phyloP scores from a whole-genome alignment of 2,888 invertebrate species.

The Urechis unicinctus region DNA sequence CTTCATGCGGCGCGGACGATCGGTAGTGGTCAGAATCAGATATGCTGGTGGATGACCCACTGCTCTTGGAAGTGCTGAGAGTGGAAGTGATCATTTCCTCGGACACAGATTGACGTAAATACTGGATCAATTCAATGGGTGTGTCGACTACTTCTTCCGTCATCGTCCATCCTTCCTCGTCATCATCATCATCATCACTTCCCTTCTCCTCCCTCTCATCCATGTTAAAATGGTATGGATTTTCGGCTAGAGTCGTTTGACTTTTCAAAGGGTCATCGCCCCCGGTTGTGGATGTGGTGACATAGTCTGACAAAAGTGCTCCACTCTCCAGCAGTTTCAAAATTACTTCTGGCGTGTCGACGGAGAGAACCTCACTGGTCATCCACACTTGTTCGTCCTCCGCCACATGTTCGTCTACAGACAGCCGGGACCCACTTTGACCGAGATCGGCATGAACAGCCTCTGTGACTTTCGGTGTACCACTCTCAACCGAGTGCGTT shows the following conservation, averaged over 20 bases:
- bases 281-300: too few relatives aligned
- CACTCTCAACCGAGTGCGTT: background rate
- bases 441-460: background rate
- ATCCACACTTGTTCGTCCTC: constrained; percentile 1
- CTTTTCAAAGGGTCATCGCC: background rate
- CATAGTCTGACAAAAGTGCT: too few relatives aligned
- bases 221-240: too few relatives aligned
- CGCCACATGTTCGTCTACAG: constrained; percentile 1
- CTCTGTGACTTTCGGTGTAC: background rate
- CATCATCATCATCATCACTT: too few relatives aligned
- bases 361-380: constrained; percentile 11
- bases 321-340: constrained; percentile 6
- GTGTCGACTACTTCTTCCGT: constrained; percentile 22
- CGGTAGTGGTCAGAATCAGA: too few relatives aligned
- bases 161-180: constrained; percentile 18
- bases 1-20: too few relatives aligned
- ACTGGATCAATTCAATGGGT: constrained; percentile 15
- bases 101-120: too few relatives aligned
- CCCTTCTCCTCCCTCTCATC: background rate
- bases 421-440: too few relatives aligned
- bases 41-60: too few relatives aligned
- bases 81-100: too few relatives aligned
- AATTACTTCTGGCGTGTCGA: constrained; percentile 10
- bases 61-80: too few relatives aligned
- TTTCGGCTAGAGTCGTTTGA: background rate